phyloP scores from a whole-genome alignment of 2,888 invertebrate species.

The Drosophila testacea region DNA sequence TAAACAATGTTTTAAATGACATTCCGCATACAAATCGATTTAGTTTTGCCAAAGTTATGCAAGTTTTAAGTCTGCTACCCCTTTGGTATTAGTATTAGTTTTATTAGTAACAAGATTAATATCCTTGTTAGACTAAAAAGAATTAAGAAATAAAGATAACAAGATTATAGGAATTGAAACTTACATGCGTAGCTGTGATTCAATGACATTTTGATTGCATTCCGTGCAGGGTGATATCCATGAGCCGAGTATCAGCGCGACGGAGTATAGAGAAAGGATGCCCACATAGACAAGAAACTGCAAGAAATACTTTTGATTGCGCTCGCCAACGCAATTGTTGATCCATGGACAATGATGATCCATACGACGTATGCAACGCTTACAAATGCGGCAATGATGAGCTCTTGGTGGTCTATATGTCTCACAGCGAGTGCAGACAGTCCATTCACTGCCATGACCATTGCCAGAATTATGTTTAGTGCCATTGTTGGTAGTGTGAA shows the following conservation, averaged over 20 bases:
- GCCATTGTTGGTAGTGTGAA: slow-evolving; percentile 87
- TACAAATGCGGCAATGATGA: slow-evolving; percentile 95
- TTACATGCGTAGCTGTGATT: slow-evolving; percentile 91
- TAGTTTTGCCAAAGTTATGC: too few relatives aligned
- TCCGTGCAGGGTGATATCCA: slow-evolving; percentile 90
- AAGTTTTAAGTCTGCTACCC: too few relatives aligned
- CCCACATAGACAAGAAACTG: slow-evolving; percentile 94
- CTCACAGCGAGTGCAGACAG: slow-evolving; percentile 90
- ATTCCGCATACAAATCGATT: too few relatives aligned
- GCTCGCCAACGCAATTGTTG: slow-evolving; percentile 96
- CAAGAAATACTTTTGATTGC: slow-evolving; percentile 96
- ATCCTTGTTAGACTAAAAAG: too few relatives aligned
- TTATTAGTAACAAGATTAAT: too few relatives aligned
- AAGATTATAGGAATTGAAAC: slow-evolving; percentile 60
- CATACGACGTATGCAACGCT: slow-evolving; percentile 89
- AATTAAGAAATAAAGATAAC: too few relatives aligned
- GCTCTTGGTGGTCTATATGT: slow-evolving; percentile 93
- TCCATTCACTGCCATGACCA: slow-evolving; percentile 90
- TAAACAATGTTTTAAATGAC: too few relatives aligned
- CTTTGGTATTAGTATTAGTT: too few relatives aligned
- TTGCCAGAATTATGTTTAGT: slow-evolving; percentile 84
- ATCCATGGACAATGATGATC: slow-evolving; percentile 94
- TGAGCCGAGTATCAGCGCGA: slow-evolving; percentile 89
- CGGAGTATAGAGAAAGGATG: slow-evolving; percentile 88
- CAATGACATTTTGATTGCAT: slow-evolving; percentile 88